These are phyloP conservation scores for Lycophotia porphyrea DNA, from an alignment of 2,888 invertebrate species.

Conservation along the genomic window DNA sequence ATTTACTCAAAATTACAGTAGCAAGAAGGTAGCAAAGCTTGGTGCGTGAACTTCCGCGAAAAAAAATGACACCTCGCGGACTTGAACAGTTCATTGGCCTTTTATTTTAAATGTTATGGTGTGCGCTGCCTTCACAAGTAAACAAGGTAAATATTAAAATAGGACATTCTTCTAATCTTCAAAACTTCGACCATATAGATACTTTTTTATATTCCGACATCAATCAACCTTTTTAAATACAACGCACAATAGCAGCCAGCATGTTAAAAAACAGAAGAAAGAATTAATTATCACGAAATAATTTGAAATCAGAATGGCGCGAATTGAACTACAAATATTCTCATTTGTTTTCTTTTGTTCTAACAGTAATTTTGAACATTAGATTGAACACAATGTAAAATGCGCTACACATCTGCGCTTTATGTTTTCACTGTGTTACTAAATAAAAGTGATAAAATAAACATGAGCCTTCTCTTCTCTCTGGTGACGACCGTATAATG, in stretches of 20 bases:
- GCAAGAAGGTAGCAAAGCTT: slow-evolving; percentile 13
- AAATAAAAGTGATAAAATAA: neutral
- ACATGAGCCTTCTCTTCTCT: neutral
- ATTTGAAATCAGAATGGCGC: slow-evolving; percentile 9
- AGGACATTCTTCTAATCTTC: neutral
- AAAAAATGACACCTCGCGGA: slow-evolving; percentile 32
- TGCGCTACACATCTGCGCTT: neutral
- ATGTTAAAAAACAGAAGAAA: neutral
- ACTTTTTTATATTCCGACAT: neutral
- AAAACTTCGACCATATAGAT: neutral
- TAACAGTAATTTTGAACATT: too few species aligned
- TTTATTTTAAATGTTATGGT: slow-evolving; percentile 7
- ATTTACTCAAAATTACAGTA: slow-evolving; percentile 47
- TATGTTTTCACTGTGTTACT: neutral
- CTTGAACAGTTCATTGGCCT: slow-evolving; percentile 42
- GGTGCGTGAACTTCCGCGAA: slow-evolving; percentile 48
- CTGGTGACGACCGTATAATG: neutral
- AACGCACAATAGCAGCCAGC: neutral
- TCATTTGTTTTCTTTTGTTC: neutral
- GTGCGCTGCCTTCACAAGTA: too few species aligned
- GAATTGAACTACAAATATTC: too few species aligned
- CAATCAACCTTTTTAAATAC: neutral
- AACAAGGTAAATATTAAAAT: neutral
- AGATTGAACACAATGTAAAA: neutral
- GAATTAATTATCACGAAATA: neutral